phyloP scores from a whole-genome alignment of 2,797 vertebrate genomes.

The Intellagama lesueurii region DNA sequence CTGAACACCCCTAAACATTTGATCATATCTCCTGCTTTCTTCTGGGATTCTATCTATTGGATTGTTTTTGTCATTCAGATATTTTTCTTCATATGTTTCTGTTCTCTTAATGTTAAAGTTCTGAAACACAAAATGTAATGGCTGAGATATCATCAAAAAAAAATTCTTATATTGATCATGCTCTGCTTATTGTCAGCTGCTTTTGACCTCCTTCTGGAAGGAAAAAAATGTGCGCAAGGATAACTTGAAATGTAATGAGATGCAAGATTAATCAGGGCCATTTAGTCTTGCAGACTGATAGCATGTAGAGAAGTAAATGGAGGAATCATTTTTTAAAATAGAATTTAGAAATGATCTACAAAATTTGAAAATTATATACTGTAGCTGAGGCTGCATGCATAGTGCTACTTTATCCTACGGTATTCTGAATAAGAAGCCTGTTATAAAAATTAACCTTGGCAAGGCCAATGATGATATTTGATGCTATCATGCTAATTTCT shows the following conservation, averaged over 20 bases:
- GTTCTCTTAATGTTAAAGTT: neutral
- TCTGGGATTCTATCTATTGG: no score
- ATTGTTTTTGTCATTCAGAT: no score
- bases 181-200: neutral
- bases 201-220: neutral
- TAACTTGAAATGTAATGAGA: neutral
- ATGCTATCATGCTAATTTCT: neutral
- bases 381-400: neutral
- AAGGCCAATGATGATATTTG: neutral
- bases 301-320: neutral
- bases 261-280: neutral
- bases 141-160: neutral
- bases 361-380: neutral
- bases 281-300: neutral
- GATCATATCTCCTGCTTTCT: no score
- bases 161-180: neutral
- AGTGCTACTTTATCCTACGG: neutral
- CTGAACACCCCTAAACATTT: no score
- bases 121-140: neutral
- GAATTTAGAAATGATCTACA: neutral
- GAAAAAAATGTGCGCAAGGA: neutral
- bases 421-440: neutral
- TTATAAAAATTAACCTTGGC: slow-evolving; percentile 8
- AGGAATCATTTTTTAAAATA: neutral
- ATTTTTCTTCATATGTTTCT: no score